Conservation (phyloP, 2,888 invertebrate genomes). For the Adelphocoris suturalis region DNA sequence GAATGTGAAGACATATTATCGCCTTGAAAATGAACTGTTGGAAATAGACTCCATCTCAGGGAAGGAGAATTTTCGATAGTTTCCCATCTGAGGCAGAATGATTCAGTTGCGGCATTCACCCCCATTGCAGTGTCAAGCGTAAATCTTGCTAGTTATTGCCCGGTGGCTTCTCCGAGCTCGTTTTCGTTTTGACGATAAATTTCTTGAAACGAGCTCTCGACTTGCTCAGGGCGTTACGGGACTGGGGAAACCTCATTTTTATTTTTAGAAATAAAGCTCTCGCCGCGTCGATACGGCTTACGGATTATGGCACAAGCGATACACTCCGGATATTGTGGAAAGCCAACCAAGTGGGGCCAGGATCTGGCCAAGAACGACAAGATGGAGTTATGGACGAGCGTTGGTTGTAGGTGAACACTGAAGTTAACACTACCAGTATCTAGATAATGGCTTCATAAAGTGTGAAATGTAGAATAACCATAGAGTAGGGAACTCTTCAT, state of each 20-base stretch:
- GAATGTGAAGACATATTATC: not conserved
- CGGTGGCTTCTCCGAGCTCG: slow-evolving; percentile 9
- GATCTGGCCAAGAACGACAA: not conserved
- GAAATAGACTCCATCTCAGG: not conserved
- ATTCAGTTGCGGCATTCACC: slow-evolving; percentile 11
- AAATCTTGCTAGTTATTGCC: slow-evolving; percentile 33
- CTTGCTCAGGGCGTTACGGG: not conserved
- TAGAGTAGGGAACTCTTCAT: too few species aligned
- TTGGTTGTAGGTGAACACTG: too few species aligned
- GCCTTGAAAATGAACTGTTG: not conserved
- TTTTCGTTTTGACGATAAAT: slow-evolving; percentile 34
- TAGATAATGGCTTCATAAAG: too few species aligned
- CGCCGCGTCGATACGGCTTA: not conserved
- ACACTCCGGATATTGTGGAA: not conserved
- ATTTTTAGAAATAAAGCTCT: not conserved
- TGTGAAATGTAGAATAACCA: too few species aligned
- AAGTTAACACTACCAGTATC: too few species aligned
- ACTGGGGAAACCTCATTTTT: not conserved
- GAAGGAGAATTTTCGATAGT: not conserved
- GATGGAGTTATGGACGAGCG: not conserved
- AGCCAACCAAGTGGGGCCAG: not conserved
- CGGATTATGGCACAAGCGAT: not conserved
- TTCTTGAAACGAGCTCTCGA: slow-evolving; percentile 29
- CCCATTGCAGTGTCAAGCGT: not conserved
- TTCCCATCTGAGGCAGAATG: not conserved